Base-by-base conservation (phyloP, 2,113 vertebrate species). In the Scomber scombrus region DNA sequence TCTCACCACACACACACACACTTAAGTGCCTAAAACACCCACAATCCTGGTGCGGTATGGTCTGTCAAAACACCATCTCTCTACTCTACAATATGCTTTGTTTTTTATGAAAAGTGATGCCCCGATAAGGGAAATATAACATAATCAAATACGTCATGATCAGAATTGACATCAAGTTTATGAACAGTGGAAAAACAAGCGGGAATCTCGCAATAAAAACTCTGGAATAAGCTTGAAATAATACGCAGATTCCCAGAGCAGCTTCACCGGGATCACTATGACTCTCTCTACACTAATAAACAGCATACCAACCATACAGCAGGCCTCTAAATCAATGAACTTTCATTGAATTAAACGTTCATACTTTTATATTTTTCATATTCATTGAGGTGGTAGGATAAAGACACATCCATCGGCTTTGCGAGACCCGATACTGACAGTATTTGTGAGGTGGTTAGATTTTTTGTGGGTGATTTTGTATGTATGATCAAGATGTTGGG, bases 221-320 rank as follows among this genome's bases (percentile, higher is more conserved):
- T 18, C 13, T 49, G 45, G 6, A 55, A 71, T 75, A 67, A 77
- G 72, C 69, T 47, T 69, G 54, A 65, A 78, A 85, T 58, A 88
- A 81, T 40, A 85, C 43, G 45, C 49, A 26, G 19, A 34, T 23
- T 61, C 23, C 61, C 21, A 43, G 71, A 80, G 57, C 50, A 57
- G 80, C 85, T 75, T 80, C 23, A 3, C 43, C 16, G 23, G 61
- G 62, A 85, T 84, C 68, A 55, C n/a, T 15, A 40, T 13, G 45
- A 56, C 61, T 54, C 73, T 19, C n/a, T 23, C 54, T 43, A 5
- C 58, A 68, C 77, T 18, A 78, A 85, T 82, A 87, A 82, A 91
- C 87, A 57, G 40, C 75, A 75, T 57, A 58, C 34, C 64, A 16
- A 5, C 11, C 40, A 18, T 1, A 55, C 11, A 56, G 84, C 43